Base-by-base conservation (phyloP, 2,797 vertebrate species). In the Betta splendens region DNA sequence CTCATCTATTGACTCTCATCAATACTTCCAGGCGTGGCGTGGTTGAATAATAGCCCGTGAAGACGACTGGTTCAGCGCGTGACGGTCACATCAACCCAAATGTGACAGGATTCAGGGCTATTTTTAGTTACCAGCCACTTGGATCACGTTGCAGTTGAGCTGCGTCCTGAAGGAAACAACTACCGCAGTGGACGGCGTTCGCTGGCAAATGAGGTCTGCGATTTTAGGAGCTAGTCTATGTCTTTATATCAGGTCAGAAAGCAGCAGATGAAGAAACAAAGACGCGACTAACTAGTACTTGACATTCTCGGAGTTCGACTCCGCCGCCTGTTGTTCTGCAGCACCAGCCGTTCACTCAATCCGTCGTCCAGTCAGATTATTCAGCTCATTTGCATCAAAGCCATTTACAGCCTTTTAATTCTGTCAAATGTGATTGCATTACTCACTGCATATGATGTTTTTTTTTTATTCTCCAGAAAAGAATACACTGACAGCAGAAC, bases 131-230 rank as follows among this genome's bases (percentile, higher is more conserved):
- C 64, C 67, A 77, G 68, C 60, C 54, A 58, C 44, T 54, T 69
- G 56, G 73, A 80, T 81, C 85, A 69, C 40, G 72, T 32, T 50
- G 35, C 53, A 73, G 44, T 71, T 67, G 76, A 69, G 68, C 61
- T 31, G 60, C 78, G 79, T 75, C 22, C 79, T 71, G 72, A 74
- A 80, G 86, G 70, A 70, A 72, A 73, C 65, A 85, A 70, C 80
- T 77, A 75, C 65, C 56, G 38, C 50, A 65, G 61, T 49, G 33
- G 2, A 31, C 43, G 63, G 48, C 73, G 56, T 72, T 78, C 61
- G 58, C 55, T 61, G 52, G 69, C 48, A 66, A 64, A 75, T 54
- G 56, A 72, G 40, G 16, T 50, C 43, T 29, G 18, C 28, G 42
- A 18, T n/a, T 13, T 12, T 31, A 13, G n/a, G n/a, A n/a, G n/a